Conservation (phyloP, 1,140 invertebrate species). For the Penaeus japonicus region DNA sequence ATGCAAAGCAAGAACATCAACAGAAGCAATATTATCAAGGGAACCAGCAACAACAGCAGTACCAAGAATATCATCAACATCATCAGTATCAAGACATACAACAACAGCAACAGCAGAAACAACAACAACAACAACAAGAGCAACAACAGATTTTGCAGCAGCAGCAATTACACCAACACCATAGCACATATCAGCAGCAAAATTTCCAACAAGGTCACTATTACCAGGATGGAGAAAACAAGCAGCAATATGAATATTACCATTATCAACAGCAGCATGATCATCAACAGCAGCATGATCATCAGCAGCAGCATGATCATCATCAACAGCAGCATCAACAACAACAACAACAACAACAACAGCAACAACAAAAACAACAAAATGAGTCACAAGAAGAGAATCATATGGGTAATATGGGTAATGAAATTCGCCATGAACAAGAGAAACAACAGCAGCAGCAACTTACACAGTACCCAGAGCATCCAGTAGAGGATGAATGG, state of each 20-base stretch:
- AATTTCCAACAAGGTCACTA: neutral
- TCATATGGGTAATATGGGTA: no score
- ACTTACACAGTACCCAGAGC: neutral
- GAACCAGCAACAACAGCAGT: neutral
- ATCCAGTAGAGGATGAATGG: constrained; percentile 32
- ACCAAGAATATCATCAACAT: constrained; percentile 8
- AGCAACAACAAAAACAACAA: neutral
- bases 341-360: neutral
- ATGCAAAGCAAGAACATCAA: constrained; percentile 3
- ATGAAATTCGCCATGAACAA: neutral
- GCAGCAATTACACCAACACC: neutral
- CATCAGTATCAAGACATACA: neutral
- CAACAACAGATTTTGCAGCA: neutral
- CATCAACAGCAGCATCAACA: neutral
- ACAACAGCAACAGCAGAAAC: neutral
- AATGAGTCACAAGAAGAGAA: neutral
- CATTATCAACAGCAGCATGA: neutral
- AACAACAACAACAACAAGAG: neutral
- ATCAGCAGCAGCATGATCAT: neutral
- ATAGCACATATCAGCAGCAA: neutral
- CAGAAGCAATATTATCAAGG: neutral
- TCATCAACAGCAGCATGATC: neutral
- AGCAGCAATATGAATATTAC: neutral
- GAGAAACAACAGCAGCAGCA: neutral
- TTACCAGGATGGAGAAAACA: no score